A percentile compares a stretch with the other conserved stretches of the same genome.
Conservation (phyloP, 2,113 vertebrate species). For the Hipposideros armiger region DNA sequence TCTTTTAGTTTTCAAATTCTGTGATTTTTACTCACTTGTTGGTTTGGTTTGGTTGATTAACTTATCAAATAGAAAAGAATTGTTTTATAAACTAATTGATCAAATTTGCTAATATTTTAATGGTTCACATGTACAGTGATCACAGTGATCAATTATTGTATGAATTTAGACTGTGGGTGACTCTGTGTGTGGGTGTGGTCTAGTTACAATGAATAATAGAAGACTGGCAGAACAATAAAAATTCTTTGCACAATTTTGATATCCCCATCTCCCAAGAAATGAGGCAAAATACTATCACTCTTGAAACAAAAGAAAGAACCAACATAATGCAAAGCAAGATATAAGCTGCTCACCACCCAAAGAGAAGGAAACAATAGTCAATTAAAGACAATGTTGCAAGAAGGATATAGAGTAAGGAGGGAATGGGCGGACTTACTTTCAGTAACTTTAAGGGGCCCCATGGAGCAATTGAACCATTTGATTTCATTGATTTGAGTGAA, state of each 20-base stretch:
- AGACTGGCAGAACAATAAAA: background rate
- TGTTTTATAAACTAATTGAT: background rate
- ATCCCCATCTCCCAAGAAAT: background rate
- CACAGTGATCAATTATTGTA: background rate
- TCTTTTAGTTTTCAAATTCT: background rate
- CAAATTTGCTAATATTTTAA: background rate
- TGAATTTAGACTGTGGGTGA: background rate
- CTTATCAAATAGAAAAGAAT: background rate
- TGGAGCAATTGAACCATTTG: background rate
- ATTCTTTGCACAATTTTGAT: background rate
- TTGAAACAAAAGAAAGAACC: background rate
- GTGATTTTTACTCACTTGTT: background rate
- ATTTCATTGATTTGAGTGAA: slow-evolving; percentile 46
- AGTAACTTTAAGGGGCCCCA: background rate
- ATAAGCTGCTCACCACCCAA: background rate
- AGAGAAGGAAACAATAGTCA: background rate
- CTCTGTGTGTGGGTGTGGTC: background rate
- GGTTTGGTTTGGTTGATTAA: background rate
- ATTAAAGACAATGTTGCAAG: background rate
- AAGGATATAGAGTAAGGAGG: background rate
- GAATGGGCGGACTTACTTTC: background rate
- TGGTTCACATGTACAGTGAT: background rate
- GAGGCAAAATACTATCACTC: background rate
- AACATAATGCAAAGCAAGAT: background rate
- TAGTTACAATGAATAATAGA: background rate